Evolutionary conservation across 1,140 invertebrate species (phyloP), one percentile per base, ranked within the genome.

Genomic region (Maconellicoccus hirsutus): DNA sequence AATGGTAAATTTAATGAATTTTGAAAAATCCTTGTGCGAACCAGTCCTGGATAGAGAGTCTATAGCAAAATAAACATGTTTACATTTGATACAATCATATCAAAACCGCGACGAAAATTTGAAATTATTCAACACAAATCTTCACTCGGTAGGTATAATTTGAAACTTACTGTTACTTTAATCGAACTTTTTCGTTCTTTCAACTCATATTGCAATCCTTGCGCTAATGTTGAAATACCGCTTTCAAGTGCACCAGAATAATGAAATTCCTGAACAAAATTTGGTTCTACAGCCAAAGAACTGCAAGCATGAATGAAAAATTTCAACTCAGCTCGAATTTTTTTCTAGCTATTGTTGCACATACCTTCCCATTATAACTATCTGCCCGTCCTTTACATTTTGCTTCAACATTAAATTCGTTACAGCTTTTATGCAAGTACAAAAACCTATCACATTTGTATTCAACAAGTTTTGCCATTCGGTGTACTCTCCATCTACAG

Each of bases 401-500:
- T 66, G 61, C 16, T 66, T 66, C 22, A 66, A 4, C 61, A 66
- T 66, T 66, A 66, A 66, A 66, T 66, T 66, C 6, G 19, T 19
- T 23, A 66, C 25, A 10, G 7, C 61, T 16, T 66, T 66, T 19
- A 66, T 66, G 22, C 61, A 66, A 10, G 21, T 66, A 66, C 61
- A 66, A 23, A 66, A 66, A 6, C 61, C 25, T 1, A 66, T 22
- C 61, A 66, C 3, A 66, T 66, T 66, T 26, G 25, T 16, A 66
- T 66, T 66, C 25, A 66, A 23, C 19, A 66, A 4, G 16, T 66
- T 66, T 22, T 66, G 61, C 61, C 61, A 66, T 26, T 66, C 61
- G 8, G 61, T 16, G 25, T 23, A 66, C 10, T 66, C 61, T 23
- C 61, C 61, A 19, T 66, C 61, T 66, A 19, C n/a, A n/a, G n/a